Evolutionary conservation across 2,113 vertebrate genomes (phyloP), one percentile per base, ranked within the genome.

Genomic region (Scophthalmus maximus): DNA sequence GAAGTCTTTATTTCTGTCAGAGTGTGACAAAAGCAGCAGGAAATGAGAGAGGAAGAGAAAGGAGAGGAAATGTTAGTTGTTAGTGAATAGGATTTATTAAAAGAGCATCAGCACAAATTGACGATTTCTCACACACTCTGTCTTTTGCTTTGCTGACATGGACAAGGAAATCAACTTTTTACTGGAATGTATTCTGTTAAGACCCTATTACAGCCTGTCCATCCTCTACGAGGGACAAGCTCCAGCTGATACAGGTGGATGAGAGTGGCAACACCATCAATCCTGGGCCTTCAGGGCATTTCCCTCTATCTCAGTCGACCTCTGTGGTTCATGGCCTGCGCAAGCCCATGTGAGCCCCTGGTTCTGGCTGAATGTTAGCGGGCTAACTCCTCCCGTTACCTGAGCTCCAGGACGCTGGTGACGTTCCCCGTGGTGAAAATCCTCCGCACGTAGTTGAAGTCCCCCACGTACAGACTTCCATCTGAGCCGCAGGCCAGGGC

Each of bases 1-100:
- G 97, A 97, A 98, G 96, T 99, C 98, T 97, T 99, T 99, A 96
- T 99, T 98, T 97, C 98, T 99, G 95, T 95, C 92, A 95, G n/a
- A n/a, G 67, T 93, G 92, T 83, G 91, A 91, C 91, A 94, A 94
- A 92, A 90, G 94, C 93, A 95, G 91, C 82, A 84, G 72, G 74
- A 68, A 82, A 72, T 58, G 26, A 78, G 38, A 80, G 32, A 69
- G 73, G 49, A 73, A 79, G 61, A 89, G 70, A 84, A 74, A 89
- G 53, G 72, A 68, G 57, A 73, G 63, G 67, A 79, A 81, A 79
- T 36, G 76, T 91, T 89, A 89, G 85, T 81, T 73, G 83, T 89
- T 89, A 90, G 79, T 72, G 53, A 67, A 77, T 1, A 56, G 65
- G 69, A 71, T 70, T 64, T 74, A 73, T 70, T 27, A 64, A 56